Conservation (phyloP, 2,797 vertebrate species). For the Paramormyrops hopkinsi region DNA sequence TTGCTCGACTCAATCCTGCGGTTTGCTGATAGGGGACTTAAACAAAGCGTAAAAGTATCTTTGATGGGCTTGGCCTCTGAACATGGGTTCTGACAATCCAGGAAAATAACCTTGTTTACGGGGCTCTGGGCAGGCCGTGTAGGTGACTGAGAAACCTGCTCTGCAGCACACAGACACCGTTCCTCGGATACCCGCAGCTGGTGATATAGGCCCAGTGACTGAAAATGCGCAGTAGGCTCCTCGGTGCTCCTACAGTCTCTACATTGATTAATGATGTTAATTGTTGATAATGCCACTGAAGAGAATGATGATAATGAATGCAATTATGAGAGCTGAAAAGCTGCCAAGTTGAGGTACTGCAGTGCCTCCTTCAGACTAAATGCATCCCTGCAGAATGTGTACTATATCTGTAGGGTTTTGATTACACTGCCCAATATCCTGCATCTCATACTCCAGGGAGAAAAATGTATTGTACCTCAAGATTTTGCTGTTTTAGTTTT, state of each 20-base stretch:
- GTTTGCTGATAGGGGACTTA: slow-evolving; percentile 47
- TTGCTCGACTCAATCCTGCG: slow-evolving; percentile 47
- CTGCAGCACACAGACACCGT: background rate
- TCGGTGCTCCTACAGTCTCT: slow-evolving; percentile 15
- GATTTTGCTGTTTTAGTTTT: background rate
- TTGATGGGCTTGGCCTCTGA: slow-evolving; percentile 38
- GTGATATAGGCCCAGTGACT: background rate
- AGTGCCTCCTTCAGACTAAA: background rate
- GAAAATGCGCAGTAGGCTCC: background rate
- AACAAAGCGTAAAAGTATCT: slow-evolving; percentile 42
- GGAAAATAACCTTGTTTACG: slow-evolving; percentile 48
- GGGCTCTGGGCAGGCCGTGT: slow-evolving; percentile 28
- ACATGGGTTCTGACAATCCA: slow-evolving; percentile 43
- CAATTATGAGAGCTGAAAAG: slow-evolving; percentile 35
- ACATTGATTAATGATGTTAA: slow-evolving; percentile 18
- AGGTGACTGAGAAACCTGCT: slow-evolving; percentile 22
- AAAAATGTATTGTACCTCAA: slow-evolving; percentile 19
- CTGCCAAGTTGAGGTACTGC: background rate
- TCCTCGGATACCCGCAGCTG: background rate
- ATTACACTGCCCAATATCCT: background rate
- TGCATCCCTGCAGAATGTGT: background rate
- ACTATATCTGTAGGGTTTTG: background rate
- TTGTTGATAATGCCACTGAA: slow-evolving; percentile 13
- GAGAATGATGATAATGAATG: slow-evolving; percentile 11
- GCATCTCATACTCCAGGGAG: background rate